Evolutionary conservation across 2,113 vertebrate species (phyloP).

Genomic region (Phylloscopus whistleri): DNA sequence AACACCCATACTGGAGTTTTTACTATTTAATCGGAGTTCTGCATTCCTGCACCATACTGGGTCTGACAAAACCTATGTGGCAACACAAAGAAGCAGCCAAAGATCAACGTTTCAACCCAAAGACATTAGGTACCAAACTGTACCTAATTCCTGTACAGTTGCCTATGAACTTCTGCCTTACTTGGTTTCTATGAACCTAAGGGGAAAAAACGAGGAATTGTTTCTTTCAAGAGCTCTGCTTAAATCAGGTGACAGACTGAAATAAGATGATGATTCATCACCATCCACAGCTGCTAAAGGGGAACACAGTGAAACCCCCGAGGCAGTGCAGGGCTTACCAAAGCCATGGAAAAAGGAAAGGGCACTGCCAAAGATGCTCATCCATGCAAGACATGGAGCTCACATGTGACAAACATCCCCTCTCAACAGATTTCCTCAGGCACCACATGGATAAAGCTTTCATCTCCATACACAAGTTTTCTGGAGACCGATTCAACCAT

Average conservation of each 20-base stretch:
- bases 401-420: background rate
- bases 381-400: background rate
- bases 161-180: background rate
- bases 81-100: background rate
- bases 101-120: background rate
- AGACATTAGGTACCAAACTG: too few species aligned
- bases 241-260: background rate
- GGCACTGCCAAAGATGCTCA: background rate
- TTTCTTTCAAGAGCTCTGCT: background rate
- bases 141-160: background rate
- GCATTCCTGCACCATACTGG: background rate
- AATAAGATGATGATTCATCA: background rate
- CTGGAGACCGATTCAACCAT: background rate
- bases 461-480: background rate
- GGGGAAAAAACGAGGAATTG: background rate
- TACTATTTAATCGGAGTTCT: background rate
- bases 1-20: background rate
- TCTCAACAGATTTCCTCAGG: background rate
- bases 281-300: background rate
- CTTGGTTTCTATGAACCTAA: background rate
- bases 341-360: background rate
- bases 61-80: background rate
- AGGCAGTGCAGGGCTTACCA: background rate
- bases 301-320: background rate
- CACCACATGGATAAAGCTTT: background rate